phyloP scores from a whole-genome alignment of 2,888 invertebrate species.

The Chloroclysta siterata region DNA sequence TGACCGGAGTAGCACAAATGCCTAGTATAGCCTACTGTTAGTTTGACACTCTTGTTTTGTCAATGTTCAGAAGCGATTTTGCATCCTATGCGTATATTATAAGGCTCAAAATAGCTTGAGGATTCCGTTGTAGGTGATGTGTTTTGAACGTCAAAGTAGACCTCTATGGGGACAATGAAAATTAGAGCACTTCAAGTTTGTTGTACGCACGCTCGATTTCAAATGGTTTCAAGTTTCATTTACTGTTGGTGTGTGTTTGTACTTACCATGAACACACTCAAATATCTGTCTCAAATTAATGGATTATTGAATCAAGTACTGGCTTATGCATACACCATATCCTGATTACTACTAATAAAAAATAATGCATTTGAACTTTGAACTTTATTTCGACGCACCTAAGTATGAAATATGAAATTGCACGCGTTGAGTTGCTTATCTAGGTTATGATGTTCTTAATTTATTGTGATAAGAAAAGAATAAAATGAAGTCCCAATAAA shows the following conservation, averaged over 20 bases:
- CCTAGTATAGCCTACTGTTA: conserved; percentile 17
- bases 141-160: conserved; percentile 16
- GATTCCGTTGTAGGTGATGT: neutral
- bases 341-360: no score
- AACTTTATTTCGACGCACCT: no score
- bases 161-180: conserved; percentile 11
- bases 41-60: conserved; percentile 17
- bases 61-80: neutral
- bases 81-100: neutral
- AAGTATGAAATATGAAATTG: no score
- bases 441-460: no score
- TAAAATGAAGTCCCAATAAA: no score
- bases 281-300: no score
- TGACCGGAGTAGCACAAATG: conserved; percentile 56
- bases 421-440: no score
- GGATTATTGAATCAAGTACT: no score
- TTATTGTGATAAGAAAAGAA: no score
- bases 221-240: neutral
- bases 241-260: neutral
- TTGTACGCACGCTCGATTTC: conserved; percentile 9
- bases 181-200: conserved; percentile 16
- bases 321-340: no score
- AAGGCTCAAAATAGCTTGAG: conserved; percentile 15
- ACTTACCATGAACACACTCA: no score
- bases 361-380: no score